phyloP scores from a whole-genome alignment of 2,113 vertebrate genomes.

The Python bivittatus region DNA sequence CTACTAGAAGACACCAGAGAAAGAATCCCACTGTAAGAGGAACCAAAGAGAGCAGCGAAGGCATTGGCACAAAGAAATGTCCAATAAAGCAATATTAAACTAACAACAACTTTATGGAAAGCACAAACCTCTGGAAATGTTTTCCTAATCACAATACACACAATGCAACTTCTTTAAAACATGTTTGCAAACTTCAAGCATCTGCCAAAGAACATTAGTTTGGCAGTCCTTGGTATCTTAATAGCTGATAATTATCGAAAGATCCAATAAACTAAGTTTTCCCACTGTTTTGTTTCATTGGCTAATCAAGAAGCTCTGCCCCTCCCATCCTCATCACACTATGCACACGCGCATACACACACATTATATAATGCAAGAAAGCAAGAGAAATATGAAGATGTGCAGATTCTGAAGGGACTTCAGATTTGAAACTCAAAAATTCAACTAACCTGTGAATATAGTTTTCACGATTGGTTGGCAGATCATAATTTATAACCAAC shows the following conservation, averaged over 20 bases:
- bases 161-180: neutral
- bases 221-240: neutral
- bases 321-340: neutral
- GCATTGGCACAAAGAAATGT: conserved; percentile 3
- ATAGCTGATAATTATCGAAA: neutral
- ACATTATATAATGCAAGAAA: conserved; percentile 1
- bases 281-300: conserved; percentile 50
- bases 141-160: neutral
- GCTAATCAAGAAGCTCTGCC: conserved; percentile 29
- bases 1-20: conserved; percentile 62
- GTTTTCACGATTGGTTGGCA: conserved; percentile 99
- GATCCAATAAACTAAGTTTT: conserved; percentile 39
- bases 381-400: neutral
- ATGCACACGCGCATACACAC: neutral
- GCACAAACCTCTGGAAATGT: neutral
- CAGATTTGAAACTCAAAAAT: neutral
- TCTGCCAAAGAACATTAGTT: fast-evolving
- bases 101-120: conserved; percentile 5
- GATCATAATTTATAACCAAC: conserved; percentile 97
- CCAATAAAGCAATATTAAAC: neutral
- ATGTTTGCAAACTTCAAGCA: fast-evolving
- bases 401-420: neutral
- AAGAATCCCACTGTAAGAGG: conserved; percentile 59
- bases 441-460: conserved; percentile 94
- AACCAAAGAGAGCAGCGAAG: conserved; percentile 52